Base-by-base conservation (phyloP, 2,797 vertebrate species). In the Rhabdophis nuchalis region DNA sequence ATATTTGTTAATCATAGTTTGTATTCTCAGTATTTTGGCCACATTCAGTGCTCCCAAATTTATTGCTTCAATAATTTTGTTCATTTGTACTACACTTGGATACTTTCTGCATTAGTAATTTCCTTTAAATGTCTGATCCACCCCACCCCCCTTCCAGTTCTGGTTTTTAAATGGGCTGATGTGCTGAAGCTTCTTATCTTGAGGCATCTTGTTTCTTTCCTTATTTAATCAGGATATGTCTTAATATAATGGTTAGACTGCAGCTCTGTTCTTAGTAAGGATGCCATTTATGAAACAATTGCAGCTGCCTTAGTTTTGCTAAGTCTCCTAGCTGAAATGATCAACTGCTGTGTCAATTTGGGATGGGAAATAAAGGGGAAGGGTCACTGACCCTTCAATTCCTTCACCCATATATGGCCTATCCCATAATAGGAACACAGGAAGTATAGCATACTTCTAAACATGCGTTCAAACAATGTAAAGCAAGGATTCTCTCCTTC, bases 291-390 rank as follows among this genome's bases (percentile, higher is more conserved):
- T 58, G 14, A 52, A 52, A 32, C 36, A 58, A 60, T 68, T 60
- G 68, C n/a, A 36, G 20, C 91, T 92, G 86, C 68, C 54, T 91
- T 36, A n/a, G 9, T 60, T 92, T 88, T 58, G 46, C 86, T 82
- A 29, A 85, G 56, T 27, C n/a, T 92, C 23, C 16, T n/a, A 50
- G 61, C 85, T 68, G 53, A 41, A 91, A 53, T 23, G 50, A 72
- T 54, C 50, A 72, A 87, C 25, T 54, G 46, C 85, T 54, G 4
- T 87, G 85, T 88, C 64, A 88, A 50, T 88, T 72, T n/a, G 23
- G 54, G 64, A 82, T 88, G 46, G 86, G 87, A 92, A 88, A 88
- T 88, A 88, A 88, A 88, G 41, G 16, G 50, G 64, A 91, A 88
- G 18, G 91, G 86, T 92, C 68, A 82, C 3, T 82, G 91, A 82